Evolutionary conservation across 1,140 invertebrate species (phyloP).

Genomic region (Sinella curviseta): DNA sequence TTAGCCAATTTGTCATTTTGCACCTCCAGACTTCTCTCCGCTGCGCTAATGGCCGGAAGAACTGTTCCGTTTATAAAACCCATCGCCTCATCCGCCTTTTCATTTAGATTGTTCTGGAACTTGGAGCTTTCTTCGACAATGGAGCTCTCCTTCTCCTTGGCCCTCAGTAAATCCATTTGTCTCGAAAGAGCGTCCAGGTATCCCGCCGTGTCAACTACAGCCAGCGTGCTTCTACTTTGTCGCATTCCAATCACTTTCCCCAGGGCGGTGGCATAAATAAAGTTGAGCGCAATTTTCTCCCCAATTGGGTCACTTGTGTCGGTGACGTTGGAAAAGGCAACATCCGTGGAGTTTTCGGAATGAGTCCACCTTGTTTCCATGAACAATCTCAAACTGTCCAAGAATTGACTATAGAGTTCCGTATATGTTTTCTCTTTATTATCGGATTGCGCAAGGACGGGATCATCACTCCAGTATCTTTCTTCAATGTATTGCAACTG

Average conservation of each 20-base stretch:
- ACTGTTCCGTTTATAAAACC: background rate
- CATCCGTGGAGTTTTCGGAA: background rate
- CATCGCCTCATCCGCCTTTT: background rate
- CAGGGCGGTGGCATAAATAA: background rate
- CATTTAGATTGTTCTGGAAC: background rate
- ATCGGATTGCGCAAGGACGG: background rate
- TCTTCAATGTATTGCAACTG: background rate
- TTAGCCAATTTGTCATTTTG: background rate
- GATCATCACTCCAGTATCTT: background rate
- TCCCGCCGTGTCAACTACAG: background rate
- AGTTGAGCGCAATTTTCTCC: no score
- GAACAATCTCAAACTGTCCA: background rate
- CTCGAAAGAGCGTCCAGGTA: background rate
- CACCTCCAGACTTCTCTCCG: background rate
- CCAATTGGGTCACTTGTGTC: no score
- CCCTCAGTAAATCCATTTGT: background rate
- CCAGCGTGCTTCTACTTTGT: background rate
- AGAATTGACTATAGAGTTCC: background rate
- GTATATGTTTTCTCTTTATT: background rate
- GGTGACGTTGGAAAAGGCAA: no score
- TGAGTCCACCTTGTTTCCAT: background rate
- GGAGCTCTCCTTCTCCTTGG: background rate
- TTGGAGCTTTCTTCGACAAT: background rate
- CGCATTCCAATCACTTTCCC: background rate
- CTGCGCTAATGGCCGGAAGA: background rate